Base-by-base conservation (phyloP, 2,113 vertebrate genomes). In the Anas platyrhynchos region DNA sequence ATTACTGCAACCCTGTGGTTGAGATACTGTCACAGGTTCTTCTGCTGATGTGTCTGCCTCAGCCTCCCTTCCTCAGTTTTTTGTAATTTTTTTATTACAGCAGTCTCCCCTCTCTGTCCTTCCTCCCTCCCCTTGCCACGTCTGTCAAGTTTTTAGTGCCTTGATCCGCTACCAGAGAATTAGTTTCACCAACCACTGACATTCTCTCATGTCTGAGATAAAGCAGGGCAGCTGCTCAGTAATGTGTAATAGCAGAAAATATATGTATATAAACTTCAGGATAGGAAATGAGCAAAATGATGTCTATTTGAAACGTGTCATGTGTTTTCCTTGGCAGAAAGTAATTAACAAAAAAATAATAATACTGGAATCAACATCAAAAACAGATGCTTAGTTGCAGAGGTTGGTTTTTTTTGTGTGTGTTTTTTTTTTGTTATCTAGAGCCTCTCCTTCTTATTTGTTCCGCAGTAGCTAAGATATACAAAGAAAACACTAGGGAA, bases 91-190 rank as follows among this genome's bases (percentile, higher is more conserved):
- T 32, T 65, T 27, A 67, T 61, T 68, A 16, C 9, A n/a, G 7
- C 9, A n/a, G 29, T 9, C 36, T 38, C 16, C 11, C 9, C 76
- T 62, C 13, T 67, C 48, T 77, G 15, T 48, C 32, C 1, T 48
- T 48, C 0, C 7, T 3, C 4, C 11, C 21, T 13, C 54, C 16
- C 11, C 3, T 48, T 48, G 1, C 9, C 50, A 10, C 16, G 0
- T 66, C 13, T 89, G 21, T 69, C 18, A 10, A 25, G 21, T 32
- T 84, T 52, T 26, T 44, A 29, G 20, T 71, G 22, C 23, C 3
- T 1, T n/a, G 41, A 23, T 36, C 18, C 15, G 3, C 26, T 58
- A 32, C 16, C 23, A 77, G 52, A 75, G 16, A 86, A 20, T 59
- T 73, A 8, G 5, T 25, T 74, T 56, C n/a, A 44, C 16, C 25